Conservation (phyloP, 1,140 invertebrate species). For the Metopolophium dirhodum region DNA sequence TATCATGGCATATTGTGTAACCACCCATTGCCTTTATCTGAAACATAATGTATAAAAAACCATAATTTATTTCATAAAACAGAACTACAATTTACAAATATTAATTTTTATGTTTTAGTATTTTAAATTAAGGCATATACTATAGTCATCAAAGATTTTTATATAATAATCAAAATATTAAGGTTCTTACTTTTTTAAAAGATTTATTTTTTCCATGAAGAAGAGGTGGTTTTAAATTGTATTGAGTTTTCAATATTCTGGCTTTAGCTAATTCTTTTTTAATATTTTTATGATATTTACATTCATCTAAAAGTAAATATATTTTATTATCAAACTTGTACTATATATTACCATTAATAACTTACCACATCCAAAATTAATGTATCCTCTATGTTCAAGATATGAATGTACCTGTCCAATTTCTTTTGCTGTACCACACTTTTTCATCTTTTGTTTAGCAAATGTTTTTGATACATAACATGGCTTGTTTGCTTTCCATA, state of each 20-base stretch:
- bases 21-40: conserved; percentile 47
- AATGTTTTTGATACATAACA: conserved; percentile 70
- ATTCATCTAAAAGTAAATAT: conserved; percentile 37
- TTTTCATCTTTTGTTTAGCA: conserved; percentile 67
- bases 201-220: conserved; percentile 25
- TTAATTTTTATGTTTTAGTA: background rate
- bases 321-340: background rate
- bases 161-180: background rate
- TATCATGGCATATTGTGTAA: conserved; percentile 50
- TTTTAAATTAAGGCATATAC: background rate
- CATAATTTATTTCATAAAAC: background rate
- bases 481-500: conserved; percentile 68
- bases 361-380: conserved; percentile 72
- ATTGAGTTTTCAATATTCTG: conserved; percentile 42
- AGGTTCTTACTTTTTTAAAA: conserved; percentile 39
- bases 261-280: conserved; percentile 38
- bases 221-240: conserved; percentile 38
- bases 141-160: background rate
- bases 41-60: background rate
- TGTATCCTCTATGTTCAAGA: conserved; percentile 71
- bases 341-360: conserved; percentile 34
- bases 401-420: conserved; percentile 71
- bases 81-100: background rate
- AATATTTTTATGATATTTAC: conserved; percentile 39
- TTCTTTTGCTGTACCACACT: conserved; percentile 69